Evolutionary conservation across 1,140 invertebrate genomes (phyloP).

Genomic region (Brachionus rotundiformis): DNA sequence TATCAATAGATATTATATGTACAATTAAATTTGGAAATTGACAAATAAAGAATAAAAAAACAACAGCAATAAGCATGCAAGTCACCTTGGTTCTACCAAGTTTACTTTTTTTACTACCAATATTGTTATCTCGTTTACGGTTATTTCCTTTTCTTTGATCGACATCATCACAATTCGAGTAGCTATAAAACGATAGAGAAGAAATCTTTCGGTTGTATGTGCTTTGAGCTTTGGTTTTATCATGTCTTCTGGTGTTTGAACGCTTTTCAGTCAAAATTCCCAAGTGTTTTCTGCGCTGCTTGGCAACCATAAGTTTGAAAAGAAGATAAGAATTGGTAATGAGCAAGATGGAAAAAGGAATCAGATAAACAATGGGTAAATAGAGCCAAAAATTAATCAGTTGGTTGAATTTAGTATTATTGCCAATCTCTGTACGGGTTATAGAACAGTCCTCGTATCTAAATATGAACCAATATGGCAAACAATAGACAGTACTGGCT

Average conservation of each 20-base stretch:
- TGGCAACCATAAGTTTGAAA: constrained; percentile 26
- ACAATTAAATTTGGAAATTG: constrained; percentile 50
- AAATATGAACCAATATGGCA: constrained; percentile 47
- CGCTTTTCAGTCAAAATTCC: not conserved
- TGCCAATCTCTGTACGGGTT: not conserved
- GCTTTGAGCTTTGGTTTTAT: not conserved
- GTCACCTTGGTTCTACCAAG: constrained; percentile 42
- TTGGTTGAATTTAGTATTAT: not conserved
- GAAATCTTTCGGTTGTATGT: not conserved
- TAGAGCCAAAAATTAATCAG: constrained; percentile 49
- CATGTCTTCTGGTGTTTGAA: not conserved
- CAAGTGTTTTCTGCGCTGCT: constrained; percentile 6
- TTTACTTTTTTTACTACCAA: not conserved
- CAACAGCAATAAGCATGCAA: constrained; percentile 48
- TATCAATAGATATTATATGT: constrained; percentile 10
- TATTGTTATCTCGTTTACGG: not conserved
- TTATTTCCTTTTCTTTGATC: not conserved
- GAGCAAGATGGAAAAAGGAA: constrained; percentile 39
- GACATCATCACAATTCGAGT: not conserved
- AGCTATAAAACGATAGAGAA: not conserved
- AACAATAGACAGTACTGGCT: constrained; percentile 13
- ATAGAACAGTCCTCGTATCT: not conserved
- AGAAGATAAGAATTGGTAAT: constrained; percentile 35
- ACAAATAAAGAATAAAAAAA: constrained; percentile 51
- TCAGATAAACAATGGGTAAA: constrained; percentile 31